Base-by-base conservation (phyloP, 2,888 invertebrate genomes). In the Heteromurus nitidus region DNA sequence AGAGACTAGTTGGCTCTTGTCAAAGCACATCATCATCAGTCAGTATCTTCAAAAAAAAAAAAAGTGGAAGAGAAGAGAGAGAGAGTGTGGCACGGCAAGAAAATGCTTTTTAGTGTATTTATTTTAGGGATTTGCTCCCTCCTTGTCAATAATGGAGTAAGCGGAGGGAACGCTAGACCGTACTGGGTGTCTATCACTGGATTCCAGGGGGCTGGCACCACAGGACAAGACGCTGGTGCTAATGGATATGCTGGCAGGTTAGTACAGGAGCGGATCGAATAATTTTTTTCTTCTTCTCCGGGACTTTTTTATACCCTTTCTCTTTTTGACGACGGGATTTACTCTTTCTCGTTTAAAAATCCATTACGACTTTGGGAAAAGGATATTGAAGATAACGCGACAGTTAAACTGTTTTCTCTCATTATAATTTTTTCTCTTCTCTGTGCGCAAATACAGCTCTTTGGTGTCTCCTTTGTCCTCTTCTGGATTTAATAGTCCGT, bases 211-310 rank as follows among this genome's bases (percentile, higher is more conserved):
- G 80, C 83, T 11, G 82, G 83, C 20, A 53, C 75, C 36, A 68
- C 72, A 16, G 85, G 85, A 20, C 87, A 86, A 24, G 86, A 86
- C 47, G 75, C 82, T 18, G 55, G 80, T 70, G 86, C 86, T 26
- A 82, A 82, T 68, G 87, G 87, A 62, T 87, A 85, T 73, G 87
- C 87, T 74, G 87, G 87, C 70, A 80, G 84, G 85, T 85, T 11
- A 24, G 22, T 47, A 47, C 28, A 28, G 13, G n/a, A 44, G 30
- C 9, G 2, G 18, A n/a, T n/a, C n/a, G n/a, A n/a, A n/a, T n/a
- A n/a, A n/a, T n/a, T n/a, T n/a, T n/a, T n/a, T n/a, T n/a, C n/a
- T 26, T 42, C 31, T 53, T 36, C 24, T 9, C 5, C 47, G 24
- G 31, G 44, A 28, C 20, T 24, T 20, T 47, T 24, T 36, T 58